These are phyloP conservation scores for Sminthurinus aureus DNA, from an alignment of 2,888 invertebrate genomes.

Conservation along the genomic window DNA sequence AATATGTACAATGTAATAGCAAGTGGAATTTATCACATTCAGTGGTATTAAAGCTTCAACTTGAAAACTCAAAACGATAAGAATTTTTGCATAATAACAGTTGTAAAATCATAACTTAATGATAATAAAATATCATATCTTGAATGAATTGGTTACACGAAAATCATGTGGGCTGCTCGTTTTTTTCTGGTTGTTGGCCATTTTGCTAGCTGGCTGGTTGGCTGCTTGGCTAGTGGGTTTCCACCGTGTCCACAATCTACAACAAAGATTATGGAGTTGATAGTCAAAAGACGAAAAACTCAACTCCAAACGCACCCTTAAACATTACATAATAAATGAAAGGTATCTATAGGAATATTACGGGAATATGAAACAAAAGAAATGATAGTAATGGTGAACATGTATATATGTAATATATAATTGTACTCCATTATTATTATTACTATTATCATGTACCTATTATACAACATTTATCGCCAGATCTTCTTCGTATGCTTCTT, in stretches of 20 bases:
- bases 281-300: no score
- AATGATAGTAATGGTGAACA: not conserved
- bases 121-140: not conserved
- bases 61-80: no score
- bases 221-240: no score
- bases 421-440: not conserved
- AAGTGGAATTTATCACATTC: no score
- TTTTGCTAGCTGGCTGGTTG: no score
- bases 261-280: no score
- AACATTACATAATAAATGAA: not conserved
- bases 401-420: not conserved
- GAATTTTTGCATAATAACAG: no score
- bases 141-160: not conserved
- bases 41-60: no score
- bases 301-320: not conserved
- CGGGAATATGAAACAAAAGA: not conserved
- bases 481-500: not conserved
- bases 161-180: not conserved
- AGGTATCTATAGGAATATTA: not conserved
- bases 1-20: no score
- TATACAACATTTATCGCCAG: slow-evolving; percentile 2
- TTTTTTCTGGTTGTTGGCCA: no score
- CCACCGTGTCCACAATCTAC: no score
- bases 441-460: not conserved
- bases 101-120: no score